These are phyloP conservation scores for Julus scanicus DNA, from an alignment of 2,888 invertebrate genomes.

Conservation along the genomic window DNA sequence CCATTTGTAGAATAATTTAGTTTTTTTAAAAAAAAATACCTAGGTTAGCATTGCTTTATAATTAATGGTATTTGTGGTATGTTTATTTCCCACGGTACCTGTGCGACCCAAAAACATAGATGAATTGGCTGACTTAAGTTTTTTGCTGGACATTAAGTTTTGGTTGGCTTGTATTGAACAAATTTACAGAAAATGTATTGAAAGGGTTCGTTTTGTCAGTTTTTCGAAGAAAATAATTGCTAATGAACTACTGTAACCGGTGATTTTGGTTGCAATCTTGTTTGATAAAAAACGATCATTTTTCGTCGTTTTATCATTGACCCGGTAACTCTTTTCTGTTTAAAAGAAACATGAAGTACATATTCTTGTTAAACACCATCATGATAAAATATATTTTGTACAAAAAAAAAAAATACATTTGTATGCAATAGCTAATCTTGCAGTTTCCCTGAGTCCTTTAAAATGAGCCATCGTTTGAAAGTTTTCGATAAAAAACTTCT, in stretches of 20 bases:
- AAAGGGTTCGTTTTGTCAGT: too few species aligned
- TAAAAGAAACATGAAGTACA: neutral
- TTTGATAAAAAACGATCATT: neutral
- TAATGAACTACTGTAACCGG: too few species aligned
- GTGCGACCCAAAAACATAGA: neutral
- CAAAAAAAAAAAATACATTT: too few species aligned
- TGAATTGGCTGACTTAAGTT: neutral
- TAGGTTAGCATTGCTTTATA: neutral
- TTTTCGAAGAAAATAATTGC: too few species aligned
- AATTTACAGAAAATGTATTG: too few species aligned
- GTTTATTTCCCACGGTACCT: neutral
- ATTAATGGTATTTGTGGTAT: neutral
- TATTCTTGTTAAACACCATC: constrained; percentile 5
- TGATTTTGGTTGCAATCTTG: too few species aligned
- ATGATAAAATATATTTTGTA: constrained; percentile 22
- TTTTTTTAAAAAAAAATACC: neutral
- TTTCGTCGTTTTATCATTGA: neutral
- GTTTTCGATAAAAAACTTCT: constrained; percentile 18
- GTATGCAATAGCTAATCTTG: too few species aligned
- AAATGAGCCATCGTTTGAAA: neutral
- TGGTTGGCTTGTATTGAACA: neutral
- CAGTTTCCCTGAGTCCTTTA: neutral
- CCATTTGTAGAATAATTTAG: too few species aligned
- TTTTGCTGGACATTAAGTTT: constrained; percentile 23
- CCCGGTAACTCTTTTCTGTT: neutral